Evolutionary conservation across 1,140 invertebrate genomes (phyloP), one percentile per base, ranked within the genome.

Genomic region (Pygmarrhopalites habei): DNA sequence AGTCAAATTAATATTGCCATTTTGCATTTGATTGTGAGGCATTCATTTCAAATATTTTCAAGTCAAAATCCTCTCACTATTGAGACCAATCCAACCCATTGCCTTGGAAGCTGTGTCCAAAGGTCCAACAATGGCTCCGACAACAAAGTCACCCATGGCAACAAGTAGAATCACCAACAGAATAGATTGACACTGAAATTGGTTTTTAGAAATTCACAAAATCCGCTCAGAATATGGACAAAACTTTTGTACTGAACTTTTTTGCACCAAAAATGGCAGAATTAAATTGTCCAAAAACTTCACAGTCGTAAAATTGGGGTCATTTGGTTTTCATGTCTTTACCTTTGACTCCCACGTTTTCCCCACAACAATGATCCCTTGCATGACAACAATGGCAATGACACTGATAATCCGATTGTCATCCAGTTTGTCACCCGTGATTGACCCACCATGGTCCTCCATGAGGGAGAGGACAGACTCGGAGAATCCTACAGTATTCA

Each of bases 401-500:
- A 82, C 74, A 1, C 90, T 90, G 32, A 91, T 80, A 41, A 93
- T 83, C 47, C 90, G 80, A 2, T 87, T 84, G 71, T 93, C 90
- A 70, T 89, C 88, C 1, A 83, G 74, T 25, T 41, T 7, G 1
- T 78, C 83, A 49, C 85, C 85, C 73, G 91, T 89, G 4, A 91
- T 76, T 35, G 91, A 88, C 66, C 83, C 82, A 0, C 76, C 80
- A 47, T 86, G 73, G 15, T 75, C 76, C 63, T 74, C 77, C 2
- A 92, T 75, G 7, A 91, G 76, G 28, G 87, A 83, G 72, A 89
- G 90, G 1, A 98, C 75, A 1, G 94, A 94, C 75, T 97, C 90
- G 67, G 93, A 95, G 78, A 98, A 98, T 17, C 96, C 96, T 19
- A 99, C 95, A 0, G 95, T 93, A 76, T 98, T 98, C 88, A 98